phyloP scores from a whole-genome alignment of 1,140 invertebrate genomes.

The Batillaria attramentaria region DNA sequence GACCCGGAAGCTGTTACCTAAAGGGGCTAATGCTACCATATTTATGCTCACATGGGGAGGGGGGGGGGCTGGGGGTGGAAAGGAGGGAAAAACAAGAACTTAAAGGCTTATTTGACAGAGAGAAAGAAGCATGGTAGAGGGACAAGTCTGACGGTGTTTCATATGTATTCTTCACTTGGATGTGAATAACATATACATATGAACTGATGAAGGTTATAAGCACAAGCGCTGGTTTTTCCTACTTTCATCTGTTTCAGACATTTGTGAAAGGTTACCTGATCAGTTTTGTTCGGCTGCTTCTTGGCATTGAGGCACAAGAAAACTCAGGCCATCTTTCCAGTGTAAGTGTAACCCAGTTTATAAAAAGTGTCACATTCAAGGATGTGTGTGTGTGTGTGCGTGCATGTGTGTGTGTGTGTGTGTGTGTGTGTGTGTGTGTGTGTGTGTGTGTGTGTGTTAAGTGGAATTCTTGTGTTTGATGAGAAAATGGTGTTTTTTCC shows the following conservation, averaged over 20 bases:
- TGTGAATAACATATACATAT: too few relatives aligned
- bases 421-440: slow-evolving; percentile 20
- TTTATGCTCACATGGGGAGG: too few relatives aligned
- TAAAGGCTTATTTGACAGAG: neutral
- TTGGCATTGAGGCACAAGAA: slow-evolving; percentile 52
- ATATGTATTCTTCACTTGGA: neutral
- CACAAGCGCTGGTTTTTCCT: neutral
- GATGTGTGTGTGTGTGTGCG: neutral
- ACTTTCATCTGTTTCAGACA: slow-evolving; percentile 41
- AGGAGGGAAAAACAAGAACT: too few relatives aligned
- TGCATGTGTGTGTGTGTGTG: neutral
- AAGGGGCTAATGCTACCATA: too few relatives aligned
- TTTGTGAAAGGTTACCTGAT: slow-evolving; percentile 56
- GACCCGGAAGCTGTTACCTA: too few relatives aligned
- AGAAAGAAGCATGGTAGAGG: neutral
- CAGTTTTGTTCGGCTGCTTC: slow-evolving; percentile 49
- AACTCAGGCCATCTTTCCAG: slow-evolving; percentile 54
- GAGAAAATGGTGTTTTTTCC: neutral
- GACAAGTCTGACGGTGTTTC: neutral
- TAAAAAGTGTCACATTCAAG: too few relatives aligned
- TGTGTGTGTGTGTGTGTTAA: neutral
- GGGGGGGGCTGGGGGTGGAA: too few relatives aligned
- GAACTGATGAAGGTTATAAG: neutral
- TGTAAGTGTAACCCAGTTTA: slow-evolving; percentile 39
- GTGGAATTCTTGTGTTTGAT: neutral